Percentiles rank a stretch among this genome's conserved stretches.
Evolutionary conservation across 2,888 invertebrate species (phyloP).

Genomic region (Oegoconia quadripuncta): DNA sequence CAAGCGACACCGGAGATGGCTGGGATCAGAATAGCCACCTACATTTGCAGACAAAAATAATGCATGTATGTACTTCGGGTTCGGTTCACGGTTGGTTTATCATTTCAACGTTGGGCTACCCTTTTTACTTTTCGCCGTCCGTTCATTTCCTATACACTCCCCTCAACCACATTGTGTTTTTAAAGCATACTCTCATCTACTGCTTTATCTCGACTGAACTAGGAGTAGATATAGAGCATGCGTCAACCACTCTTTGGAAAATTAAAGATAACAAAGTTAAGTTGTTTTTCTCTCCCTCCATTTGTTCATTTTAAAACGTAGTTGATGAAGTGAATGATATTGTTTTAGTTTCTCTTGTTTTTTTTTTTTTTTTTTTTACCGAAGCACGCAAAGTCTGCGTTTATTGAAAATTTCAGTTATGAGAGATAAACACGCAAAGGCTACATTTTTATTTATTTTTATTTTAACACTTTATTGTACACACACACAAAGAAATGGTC

Average conservation of each 20-base stretch:
- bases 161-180: conserved; percentile 42
- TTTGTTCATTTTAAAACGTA: conserved; percentile 49
- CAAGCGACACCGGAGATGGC: background rate
- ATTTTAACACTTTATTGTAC: too few species aligned
- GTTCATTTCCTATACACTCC: too few species aligned
- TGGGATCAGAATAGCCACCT: background rate
- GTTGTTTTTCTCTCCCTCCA: conserved; percentile 57
- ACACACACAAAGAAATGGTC: too few species aligned
- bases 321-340: conserved; percentile 45
- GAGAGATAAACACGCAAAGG: conserved; percentile 13
- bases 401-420: conserved; percentile 28
- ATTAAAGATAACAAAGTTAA: conserved; percentile 70
- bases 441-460: too few species aligned
- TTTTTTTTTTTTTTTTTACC: conserved; percentile 38
- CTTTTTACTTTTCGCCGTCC: background rate
- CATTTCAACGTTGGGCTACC: background rate
- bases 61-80: too few species aligned
- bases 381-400: conserved; percentile 25
- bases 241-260: conserved; percentile 55
- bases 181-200: conserved; percentile 52
- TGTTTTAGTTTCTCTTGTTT: conserved; percentile 48
- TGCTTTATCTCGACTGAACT: conserved; percentile 29
- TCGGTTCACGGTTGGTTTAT: background rate
- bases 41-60: conserved; percentile 3
- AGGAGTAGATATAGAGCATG: conserved; percentile 51